These are phyloP conservation scores for Cerastoderma edule DNA, from an alignment of 2,888 invertebrate species.

Conservation along the genomic window DNA sequence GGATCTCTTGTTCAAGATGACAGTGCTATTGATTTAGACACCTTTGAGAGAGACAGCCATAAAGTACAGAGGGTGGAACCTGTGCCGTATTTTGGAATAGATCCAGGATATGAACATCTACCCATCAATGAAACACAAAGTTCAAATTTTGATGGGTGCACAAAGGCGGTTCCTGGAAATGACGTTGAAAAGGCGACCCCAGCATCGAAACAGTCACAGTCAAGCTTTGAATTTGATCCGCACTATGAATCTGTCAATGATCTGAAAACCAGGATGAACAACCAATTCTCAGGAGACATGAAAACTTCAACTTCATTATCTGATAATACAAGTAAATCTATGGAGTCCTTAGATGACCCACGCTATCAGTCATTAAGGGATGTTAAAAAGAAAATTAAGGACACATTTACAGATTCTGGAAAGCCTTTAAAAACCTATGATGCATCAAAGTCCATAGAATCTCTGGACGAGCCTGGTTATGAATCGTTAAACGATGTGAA, in stretches of 20 bases:
- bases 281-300: background rate
- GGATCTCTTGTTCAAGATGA: constrained; percentile 42
- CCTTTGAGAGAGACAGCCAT: constrained; percentile 15
- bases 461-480: constrained; percentile 59
- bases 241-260: constrained; percentile 49
- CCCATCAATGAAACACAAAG: background rate
- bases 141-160: background rate
- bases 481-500: constrained; percentile 59
- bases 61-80: background rate
- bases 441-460: constrained; percentile 49
- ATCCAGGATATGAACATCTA: constrained; percentile 14
- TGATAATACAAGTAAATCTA: constrained; percentile 13
- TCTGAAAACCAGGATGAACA: constrained; percentile 25
- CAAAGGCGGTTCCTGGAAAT: background rate
- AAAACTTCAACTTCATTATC: background rate
- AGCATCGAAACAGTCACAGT: background rate
- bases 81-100: background rate
- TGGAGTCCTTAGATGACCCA: constrained; percentile 38
- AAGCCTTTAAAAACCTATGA: constrained; percentile 48
- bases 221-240: constrained; percentile 38
- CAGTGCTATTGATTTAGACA: constrained; percentile 56
- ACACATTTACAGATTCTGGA: background rate
- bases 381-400: constrained; percentile 20
- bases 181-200: background rate
- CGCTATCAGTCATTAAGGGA: constrained; percentile 49